Evolutionary conservation across 2,797 vertebrate species (phyloP), one percentile per base, ranked within the genome.

Genomic region (Ambastaia sidthimunki): DNA sequence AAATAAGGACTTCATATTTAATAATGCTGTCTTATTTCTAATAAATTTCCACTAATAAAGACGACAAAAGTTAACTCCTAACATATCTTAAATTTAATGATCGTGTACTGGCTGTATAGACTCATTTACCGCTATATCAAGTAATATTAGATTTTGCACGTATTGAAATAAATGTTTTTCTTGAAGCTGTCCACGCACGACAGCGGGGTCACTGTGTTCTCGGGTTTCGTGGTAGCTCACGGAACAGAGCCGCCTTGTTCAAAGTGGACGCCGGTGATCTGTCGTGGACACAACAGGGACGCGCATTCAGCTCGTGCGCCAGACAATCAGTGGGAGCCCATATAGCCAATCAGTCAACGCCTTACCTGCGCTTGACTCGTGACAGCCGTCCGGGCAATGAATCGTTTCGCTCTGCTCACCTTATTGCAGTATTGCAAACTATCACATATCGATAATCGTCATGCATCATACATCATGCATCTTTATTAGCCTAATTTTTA

Each of bases 171-270:
- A 44, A 28, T 28, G 28, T 28, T 28, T n/a, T n/a, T n/a, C n/a
- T 28, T 28, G 28, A 28, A 44, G 2, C 10, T 11, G 41, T 44
- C 41, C 41, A 44, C 41, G 10, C 41, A 44, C 41, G 10, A 7
- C 41, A 11, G 41, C 41, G 41, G 41, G 9, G 41, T 54, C 65
- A 78, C 86, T 88, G 88, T 44, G 41, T 44, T 44, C 41, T 44
- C 41, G 41, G 2, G 41, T 44, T 11, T 44, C 9, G 41, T 11
- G 41, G 34, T 37, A 37, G 34, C 34, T 37, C 34, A 7, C 6
- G 63, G 72, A 88, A 89, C 88, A 89, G 77, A 91, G 86, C 66
- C 47, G 41, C 65, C 79, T 86, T 88, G 88, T 88, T 86, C 81
- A 34, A 60, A 71, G 25, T 47, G 74, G 76, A 71, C 75, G 76